Percentiles rank a stretch among this genome's conserved stretches.
These are phyloP conservation scores for Oreochromis spilurus DNA, from an alignment of 2,113 vertebrate genomes.

Conservation along the genomic window DNA sequence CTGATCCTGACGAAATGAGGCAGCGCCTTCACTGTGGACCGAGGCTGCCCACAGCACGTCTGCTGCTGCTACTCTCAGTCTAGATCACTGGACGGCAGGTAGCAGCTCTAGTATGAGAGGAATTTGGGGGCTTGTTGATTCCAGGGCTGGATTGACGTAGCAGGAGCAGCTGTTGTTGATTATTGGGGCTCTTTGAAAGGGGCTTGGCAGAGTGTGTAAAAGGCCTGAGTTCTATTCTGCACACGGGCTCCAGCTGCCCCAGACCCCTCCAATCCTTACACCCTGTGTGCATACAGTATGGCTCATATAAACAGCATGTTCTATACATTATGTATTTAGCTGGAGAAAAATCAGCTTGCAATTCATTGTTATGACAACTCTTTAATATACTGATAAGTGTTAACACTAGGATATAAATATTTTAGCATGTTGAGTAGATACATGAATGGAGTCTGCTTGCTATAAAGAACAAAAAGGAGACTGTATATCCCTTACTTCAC, in stretches of 20 bases:
- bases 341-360: background rate
- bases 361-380: background rate
- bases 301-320: conserved; percentile 32
- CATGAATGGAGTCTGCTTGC: background rate
- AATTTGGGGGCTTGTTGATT: conserved; percentile 68
- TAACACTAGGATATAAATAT: conserved; percentile 10
- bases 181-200: conserved; percentile 65
- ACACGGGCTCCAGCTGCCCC: conserved; percentile 24
- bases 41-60: background rate
- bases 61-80: background rate
- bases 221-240: conserved; percentile 22
- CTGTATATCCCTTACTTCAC: background rate
- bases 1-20: conserved; percentile 30
- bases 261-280: conserved; percentile 36
- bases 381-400: background rate
- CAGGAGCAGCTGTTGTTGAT: conserved; percentile 69
- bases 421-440: background rate
- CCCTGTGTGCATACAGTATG: conserved; percentile 20
- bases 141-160: conserved; percentile 58
- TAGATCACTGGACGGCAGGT: conserved; percentile 56
- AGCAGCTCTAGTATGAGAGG: conserved; percentile 62
- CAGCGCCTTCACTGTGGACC: background rate
- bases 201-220: conserved; percentile 55
- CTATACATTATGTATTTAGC: conserved; percentile 3
- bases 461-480: background rate